Evolutionary conservation across 2,888 invertebrate species (phyloP), one percentile per base, ranked within the genome.

Genomic region (Dryomyza anilis): DNA sequence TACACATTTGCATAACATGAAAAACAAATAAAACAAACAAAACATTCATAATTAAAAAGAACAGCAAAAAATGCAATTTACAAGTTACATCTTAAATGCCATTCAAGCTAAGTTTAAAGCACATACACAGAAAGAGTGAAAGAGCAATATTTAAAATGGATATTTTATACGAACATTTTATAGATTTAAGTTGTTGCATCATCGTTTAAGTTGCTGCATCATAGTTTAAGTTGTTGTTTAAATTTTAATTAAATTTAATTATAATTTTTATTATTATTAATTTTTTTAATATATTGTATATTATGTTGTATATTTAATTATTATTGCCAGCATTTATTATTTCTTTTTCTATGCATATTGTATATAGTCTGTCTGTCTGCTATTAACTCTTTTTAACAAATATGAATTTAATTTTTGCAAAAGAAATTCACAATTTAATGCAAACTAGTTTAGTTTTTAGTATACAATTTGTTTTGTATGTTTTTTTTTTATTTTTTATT

Each of bases 311-410:
- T 30, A 30, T 25, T 45, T 58, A 58, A 45, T 50, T 12, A 53
- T 65, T 57, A 45, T n/a, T 23, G 64, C 63, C 60, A 66, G 68
- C 68, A 67, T 69, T 68, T 69, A 70, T 68, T 69, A 64, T 69
- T 67, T 65, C 33, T 48, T 62, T n/a, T 63, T 55, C 61, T 66
- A 3, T 66, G 56, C 53, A 25, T 50, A 2, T 25, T 72, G 71
- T 71, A 72, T 64, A 72, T 72, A 72, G 70, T 70, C 64, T 50
- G 10, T 56, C 71, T 71, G 70, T 70, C 64, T 50, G 10, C 39
- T 53, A 53, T 29, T 53, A 12, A 16, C 16, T 53, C 25, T 53
- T 53, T 7, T 21, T 50, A 50, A 21, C n/a, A 39, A 39, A 6
- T 12, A 39, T n/a, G n/a, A 39, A 7, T 50, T 50, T 23, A 14